These are phyloP conservation scores for Rhinella marina DNA, from an alignment of 2,797 vertebrate species.

Conservation along the genomic window DNA sequence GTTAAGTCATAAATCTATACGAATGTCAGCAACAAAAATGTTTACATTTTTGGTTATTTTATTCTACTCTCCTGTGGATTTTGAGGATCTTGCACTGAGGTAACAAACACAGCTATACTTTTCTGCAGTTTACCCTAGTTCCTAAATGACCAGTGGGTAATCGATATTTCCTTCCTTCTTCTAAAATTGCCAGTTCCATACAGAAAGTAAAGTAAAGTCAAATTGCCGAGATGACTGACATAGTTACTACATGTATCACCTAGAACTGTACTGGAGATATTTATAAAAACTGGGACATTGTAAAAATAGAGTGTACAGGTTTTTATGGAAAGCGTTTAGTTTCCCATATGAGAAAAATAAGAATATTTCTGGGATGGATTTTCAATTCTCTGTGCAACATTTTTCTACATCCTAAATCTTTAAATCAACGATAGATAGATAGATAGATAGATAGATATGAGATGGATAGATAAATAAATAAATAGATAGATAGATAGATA, in stretches of 20 bases:
- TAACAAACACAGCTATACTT: not conserved
- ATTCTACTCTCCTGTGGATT: not conserved
- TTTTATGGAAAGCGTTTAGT: not conserved
- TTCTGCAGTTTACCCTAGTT: not conserved
- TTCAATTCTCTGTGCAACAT: not conserved
- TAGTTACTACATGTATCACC: not conserved
- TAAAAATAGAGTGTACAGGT: not conserved
- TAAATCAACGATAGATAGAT: no score
- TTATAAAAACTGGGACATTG: constrained; percentile 5
- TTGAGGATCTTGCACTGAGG: not conserved
- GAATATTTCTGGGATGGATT: not conserved
- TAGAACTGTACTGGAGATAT: not conserved
- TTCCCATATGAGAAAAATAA: not conserved
- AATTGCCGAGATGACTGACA: not conserved
- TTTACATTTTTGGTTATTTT: not conserved
- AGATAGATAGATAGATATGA: no score
- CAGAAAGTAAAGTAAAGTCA: not conserved
- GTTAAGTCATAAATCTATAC: no score
- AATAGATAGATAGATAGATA: no score
- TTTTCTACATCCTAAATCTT: not conserved
- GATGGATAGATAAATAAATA: no score
- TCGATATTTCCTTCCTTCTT: not conserved
- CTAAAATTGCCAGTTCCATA: not conserved
- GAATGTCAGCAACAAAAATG: not conserved
- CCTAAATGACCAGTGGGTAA: not conserved